Evolutionary conservation across 2,113 vertebrate species (phyloP).

Genomic region (Antechinus flavipes): DNA sequence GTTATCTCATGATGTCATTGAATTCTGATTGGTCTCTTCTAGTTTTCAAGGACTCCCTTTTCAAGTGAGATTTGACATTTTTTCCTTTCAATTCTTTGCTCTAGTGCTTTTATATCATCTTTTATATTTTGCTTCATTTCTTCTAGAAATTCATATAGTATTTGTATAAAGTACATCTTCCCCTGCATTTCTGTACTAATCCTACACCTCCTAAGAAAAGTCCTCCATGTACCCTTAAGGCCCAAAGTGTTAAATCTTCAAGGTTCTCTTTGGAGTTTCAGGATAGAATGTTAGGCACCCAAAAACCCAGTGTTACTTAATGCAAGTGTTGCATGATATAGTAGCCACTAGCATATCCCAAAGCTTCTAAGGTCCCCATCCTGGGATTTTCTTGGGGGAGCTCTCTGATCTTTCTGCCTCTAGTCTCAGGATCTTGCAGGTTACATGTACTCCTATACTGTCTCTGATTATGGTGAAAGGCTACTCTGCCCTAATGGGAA

Average conservation of each 20-base stretch:
- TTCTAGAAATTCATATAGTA: not conserved
- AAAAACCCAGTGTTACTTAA: not conserved
- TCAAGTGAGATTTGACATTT: no score
- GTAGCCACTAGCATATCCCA: not conserved
- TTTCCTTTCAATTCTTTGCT: no score
- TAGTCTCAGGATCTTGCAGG: not conserved
- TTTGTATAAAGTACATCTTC: not conserved
- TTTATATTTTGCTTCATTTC: not conserved
- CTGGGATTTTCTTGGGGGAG: no score
- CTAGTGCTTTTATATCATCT: not conserved
- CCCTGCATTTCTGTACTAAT: not conserved
- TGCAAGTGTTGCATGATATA: not conserved
- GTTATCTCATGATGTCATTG: no score
- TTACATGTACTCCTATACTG: not conserved
- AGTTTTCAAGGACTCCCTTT: no score
- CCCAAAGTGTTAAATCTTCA: not conserved
- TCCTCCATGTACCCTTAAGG: not conserved
- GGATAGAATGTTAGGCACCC: not conserved
- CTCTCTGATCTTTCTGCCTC: not conserved
- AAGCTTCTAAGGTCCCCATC: not conserved
- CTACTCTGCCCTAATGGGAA: no score
- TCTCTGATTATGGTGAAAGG: no score
- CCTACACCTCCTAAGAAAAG: not conserved
- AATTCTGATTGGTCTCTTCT: no score
- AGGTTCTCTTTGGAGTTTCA: not conserved